phyloP scores from a whole-genome alignment of 2,888 invertebrate genomes.

The Bembecia ichneumoniformis region DNA sequence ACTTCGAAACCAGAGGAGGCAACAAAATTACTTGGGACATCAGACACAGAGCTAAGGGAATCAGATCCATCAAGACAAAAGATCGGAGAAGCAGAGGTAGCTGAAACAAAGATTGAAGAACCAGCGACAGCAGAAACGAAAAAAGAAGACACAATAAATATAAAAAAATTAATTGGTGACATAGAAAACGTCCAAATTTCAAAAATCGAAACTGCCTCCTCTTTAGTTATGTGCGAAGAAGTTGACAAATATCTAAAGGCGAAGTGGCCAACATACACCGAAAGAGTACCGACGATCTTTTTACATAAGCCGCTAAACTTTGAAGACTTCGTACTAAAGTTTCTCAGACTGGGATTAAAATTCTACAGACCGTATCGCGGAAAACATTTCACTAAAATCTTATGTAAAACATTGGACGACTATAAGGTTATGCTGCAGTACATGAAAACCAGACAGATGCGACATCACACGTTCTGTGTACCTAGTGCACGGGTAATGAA shows the following conservation, averaged over 20 bases:
- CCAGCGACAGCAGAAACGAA: no score
- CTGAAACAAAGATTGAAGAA: no score
- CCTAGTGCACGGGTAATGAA: slow-evolving; percentile 37
- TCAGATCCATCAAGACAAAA: no score
- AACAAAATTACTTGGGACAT: no score
- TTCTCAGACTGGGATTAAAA: slow-evolving; percentile 23
- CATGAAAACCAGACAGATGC: slow-evolving; percentile 31
- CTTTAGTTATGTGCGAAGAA: slow-evolving; percentile 11
- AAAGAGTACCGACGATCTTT: slow-evolving; percentile 34
- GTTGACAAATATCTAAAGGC: slow-evolving; percentile 13
- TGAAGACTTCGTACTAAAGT: slow-evolving; percentile 21
- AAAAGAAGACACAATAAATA: slow-evolving; percentile 12
- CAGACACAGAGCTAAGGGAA: no score
- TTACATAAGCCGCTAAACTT: slow-evolving; percentile 31
- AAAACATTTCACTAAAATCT: slow-evolving; percentile 27
- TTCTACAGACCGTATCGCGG: slow-evolving; percentile 25
- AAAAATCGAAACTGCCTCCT: background rate
- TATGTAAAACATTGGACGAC: slow-evolving; percentile 26
- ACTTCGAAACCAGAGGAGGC: no score
- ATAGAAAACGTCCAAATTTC: slow-evolving; percentile 17
- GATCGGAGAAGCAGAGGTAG: no score
- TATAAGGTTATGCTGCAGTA: slow-evolving; percentile 29
- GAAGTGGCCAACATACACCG: slow-evolving; percentile 30
- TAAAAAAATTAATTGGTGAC: slow-evolving; percentile 12
- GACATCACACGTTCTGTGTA: slow-evolving; percentile 42